Evolutionary conservation across 2,888 invertebrate species (phyloP), one percentile per base, ranked within the genome.

Genomic region (Hyposoter didymator): DNA sequence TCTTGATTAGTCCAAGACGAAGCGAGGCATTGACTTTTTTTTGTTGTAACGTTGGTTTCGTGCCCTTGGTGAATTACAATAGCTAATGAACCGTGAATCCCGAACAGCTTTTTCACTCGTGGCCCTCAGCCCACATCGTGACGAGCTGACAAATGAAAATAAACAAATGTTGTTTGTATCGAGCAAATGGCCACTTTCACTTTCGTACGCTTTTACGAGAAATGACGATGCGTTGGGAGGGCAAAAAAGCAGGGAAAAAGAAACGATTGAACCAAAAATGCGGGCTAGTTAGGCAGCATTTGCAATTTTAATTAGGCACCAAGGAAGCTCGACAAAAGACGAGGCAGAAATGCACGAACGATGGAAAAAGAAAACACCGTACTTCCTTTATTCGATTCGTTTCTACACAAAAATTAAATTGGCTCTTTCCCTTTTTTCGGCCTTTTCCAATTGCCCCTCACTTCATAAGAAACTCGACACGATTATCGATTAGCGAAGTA

Each of bases 41-140:
- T 43, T 74, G 5, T 76, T 32, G 32, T 64, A 35, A 35, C 66
- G 66, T 19, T 39, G 32, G 35, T n/a, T 39, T 52, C n/a, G 62
- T 59, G 19, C 75, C 76, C 83, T 73, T 87, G 89, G 88, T 87
- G 92, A 90, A 94, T 94, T 93, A 94, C 92, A 94, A 93, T 93
- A 93, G 90, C 92, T 93, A 93, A 94, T 93, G 93, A 94, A 93
- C 91, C 92, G 89, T 89, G 91, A 91, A 90, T 91, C 89, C 88
- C 84, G 87, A 86, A 78, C 75, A 80, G 88, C 87, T 86, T 88
- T 88, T 85, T 84, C 82, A 32, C 32, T 62, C n/a, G 72, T 70
- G 52, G 86, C 84, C 82, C 28, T 1, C 55, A 55, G 45, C 47
- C 59, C 62, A 67, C 28, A 72, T 28, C 72, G 76, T 79, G 62